Evolutionary conservation across 2,113 vertebrate species (phyloP), one percentile per base, ranked within the genome.

Genomic region (Onychostruthus taczanowskii): DNA sequence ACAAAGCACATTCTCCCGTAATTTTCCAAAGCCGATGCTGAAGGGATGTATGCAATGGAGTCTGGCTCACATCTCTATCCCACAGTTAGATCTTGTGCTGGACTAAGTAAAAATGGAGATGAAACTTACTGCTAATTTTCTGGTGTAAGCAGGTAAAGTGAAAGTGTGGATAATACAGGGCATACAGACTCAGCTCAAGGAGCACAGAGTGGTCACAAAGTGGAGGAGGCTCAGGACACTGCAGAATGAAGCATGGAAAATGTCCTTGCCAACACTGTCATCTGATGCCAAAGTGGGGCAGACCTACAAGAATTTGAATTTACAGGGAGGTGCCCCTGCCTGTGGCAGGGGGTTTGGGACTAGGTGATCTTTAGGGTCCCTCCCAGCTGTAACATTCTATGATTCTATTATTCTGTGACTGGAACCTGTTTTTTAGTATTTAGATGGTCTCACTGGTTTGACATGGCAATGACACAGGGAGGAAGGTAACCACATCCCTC

Each of bases 271-370:
- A 37, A 2, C 5, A 6, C n/a, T 8, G 20, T 43, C 11, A 8
- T 73, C 23, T 6, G 5, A 68, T 76, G 39, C 4, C 23, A 7
- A 41, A 68, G 39, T 20, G 26, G 5, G 16, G 15, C 30, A 55
- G 7, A 19, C 12, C 14, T 56, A 8, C 21, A 52, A 52, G 14
- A 52, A 70, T 87, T 62, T 64, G 37, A 27, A 44, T 52, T 58
- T 59, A 52, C 10, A 67, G 43, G 21, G 11, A 43, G 7, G 7
- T 49, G 26, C 5, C 49, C n/a, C 35, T 31, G 16, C 11, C n/a
- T 16, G 17, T 26, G 24, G 66, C 24, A 49, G 15, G 0, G 6
- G 6, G 2, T 0, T 33, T 73, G 19, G 19, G 23, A 33, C 16
- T 12, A 10, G 19, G 7, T 30, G 33, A 20, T 20, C 16, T 67